Conservation (phyloP, 2,113 vertebrate genomes). For the Hippocampus mohnikei region DNA sequence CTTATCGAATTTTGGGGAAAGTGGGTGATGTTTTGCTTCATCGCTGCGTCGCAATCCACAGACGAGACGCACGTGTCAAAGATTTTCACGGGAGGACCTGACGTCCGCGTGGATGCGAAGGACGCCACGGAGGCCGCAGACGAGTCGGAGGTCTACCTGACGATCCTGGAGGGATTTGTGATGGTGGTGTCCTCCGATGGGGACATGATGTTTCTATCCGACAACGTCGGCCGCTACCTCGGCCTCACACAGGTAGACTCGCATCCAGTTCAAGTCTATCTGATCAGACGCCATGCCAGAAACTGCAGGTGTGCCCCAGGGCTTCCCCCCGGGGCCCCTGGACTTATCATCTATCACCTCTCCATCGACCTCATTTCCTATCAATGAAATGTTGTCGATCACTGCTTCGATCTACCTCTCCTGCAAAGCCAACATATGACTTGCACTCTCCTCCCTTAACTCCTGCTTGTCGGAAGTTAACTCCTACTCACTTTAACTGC, state of each 20-base stretch:
- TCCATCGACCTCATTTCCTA: not conserved
- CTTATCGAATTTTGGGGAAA: not conserved
- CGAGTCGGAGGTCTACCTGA: constrained; percentile 73
- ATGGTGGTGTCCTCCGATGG: constrained; percentile 87
- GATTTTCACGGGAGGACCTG: not conserved
- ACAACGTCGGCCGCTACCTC: constrained; percentile 91
- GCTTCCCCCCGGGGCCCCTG: not conserved
- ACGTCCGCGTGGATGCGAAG: not conserved
- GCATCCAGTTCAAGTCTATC: too few species aligned
- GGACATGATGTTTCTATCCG: constrained; percentile 91
- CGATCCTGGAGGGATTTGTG: constrained; percentile 88
- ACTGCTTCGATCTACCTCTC: not conserved
- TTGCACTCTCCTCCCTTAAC: too few species aligned
- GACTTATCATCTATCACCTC: not conserved
- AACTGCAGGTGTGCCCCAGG: not conserved
- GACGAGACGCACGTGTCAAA: not conserved
- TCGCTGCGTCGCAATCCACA: not conserved
- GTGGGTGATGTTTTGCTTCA: not conserved
- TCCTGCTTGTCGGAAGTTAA: too few species aligned
- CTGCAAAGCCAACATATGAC: too few species aligned
- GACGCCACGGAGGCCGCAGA: constrained; percentile 56
- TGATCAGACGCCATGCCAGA: not conserved
- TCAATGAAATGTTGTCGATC: not conserved
- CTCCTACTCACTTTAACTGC: too few species aligned
- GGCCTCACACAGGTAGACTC: constrained; percentile 86